Conservation (phyloP, 2,888 invertebrate genomes). For the Drosophila anomalata region DNA sequence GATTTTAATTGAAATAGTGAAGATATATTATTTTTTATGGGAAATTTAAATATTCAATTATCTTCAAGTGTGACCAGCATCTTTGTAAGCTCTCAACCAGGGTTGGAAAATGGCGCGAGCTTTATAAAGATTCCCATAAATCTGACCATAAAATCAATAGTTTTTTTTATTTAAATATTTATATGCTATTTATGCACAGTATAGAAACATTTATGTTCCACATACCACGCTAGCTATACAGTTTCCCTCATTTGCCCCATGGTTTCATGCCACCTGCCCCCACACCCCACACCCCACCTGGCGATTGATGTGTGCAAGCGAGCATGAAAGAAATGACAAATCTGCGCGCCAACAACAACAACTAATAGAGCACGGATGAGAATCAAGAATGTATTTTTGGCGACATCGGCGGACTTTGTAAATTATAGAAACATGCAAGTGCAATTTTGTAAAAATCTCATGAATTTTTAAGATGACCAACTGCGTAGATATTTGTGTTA, state of each 20-base stretch:
- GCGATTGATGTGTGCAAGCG: conserved; percentile 79
- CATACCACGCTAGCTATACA: conserved; percentile 32
- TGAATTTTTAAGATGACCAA: background rate
- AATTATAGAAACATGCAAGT: conserved; percentile 61
- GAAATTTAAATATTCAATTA: background rate
- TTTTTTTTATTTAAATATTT: background rate
- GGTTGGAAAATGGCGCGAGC: background rate
- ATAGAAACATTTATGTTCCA: conserved; percentile 37
- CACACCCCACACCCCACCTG: conserved; percentile 50
- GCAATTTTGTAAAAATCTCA: conserved; percentile 46
- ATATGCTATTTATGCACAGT: background rate
- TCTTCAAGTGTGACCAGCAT: background rate
- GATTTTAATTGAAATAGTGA: background rate
- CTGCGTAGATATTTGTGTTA: background rate
- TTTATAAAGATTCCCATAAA: background rate
- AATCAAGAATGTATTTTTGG: conserved; percentile 47
- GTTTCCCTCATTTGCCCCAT: background rate
- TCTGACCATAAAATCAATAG: background rate
- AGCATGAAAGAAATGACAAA: conserved; percentile 79
- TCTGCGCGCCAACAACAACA: conserved; percentile 38
- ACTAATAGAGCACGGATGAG: conserved; percentile 46
- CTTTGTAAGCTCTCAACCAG: background rate
- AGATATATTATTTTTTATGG: no score
- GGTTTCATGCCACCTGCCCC: conserved; percentile 16
- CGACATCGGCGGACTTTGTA: conserved; percentile 44